A percentile compares a stretch with the other conserved stretches of the same genome.
phyloP scores from a whole-genome alignment of 37 sponge, comb jelly and placozoan species.

The Aphrocallistes beatrix region DNA sequence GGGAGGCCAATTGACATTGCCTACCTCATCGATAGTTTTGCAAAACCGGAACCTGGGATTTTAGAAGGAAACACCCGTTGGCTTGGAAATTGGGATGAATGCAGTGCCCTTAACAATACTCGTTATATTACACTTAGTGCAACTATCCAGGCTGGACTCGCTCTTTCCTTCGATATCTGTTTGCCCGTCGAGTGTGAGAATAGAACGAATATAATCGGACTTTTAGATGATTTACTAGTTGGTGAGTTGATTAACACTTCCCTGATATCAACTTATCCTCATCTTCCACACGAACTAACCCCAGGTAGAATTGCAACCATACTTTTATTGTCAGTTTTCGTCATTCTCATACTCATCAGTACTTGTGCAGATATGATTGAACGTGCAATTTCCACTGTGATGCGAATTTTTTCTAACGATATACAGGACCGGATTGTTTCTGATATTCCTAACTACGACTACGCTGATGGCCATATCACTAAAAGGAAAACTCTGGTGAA shows the following conservation, averaged over 20 bases:
- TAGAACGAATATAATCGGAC: not conserved
- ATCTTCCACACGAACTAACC: not conserved
- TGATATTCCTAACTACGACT: not conserved
- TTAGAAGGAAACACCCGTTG: slow-evolving; percentile 28
- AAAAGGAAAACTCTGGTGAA: not conserved
- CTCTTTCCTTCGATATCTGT: not conserved
- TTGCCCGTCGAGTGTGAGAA: slow-evolving; percentile 1
- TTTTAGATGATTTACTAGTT: not conserved
- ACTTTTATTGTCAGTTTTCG: not conserved
- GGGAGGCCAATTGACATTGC: not conserved
- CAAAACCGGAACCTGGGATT: slow-evolving; percentile 34
- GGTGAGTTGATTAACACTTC: not conserved
- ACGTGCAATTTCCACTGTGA: not conserved
- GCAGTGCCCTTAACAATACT: slow-evolving; percentile 22
- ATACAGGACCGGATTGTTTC: not conserved
- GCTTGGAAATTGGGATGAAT: slow-evolving; percentile 51
- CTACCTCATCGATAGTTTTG: slow-evolving; percentile 24
- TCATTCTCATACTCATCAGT: not conserved
- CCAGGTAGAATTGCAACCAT: not conserved
- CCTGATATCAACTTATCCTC: not conserved
- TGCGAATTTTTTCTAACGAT: not conserved
- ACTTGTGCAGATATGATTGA: not conserved
- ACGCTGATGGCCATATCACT: not conserved
- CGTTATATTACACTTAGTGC: slow-evolving; percentile 14
- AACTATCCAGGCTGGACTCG: not conserved